phyloP scores from a whole-genome alignment of 2,888 invertebrate genomes.

The Sminthurinus aureus region DNA sequence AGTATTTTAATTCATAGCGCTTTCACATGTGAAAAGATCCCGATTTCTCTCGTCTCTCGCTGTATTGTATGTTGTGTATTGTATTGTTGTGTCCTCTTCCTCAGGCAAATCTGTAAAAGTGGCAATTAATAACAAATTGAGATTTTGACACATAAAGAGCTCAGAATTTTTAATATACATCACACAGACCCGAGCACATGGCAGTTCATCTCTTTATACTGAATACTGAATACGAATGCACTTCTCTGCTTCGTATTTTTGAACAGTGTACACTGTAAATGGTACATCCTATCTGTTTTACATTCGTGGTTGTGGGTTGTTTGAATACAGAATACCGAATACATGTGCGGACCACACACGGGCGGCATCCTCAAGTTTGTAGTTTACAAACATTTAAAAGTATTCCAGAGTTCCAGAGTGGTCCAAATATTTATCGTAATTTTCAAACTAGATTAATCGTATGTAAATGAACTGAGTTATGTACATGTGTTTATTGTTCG shows the following conservation, averaged over 20 bases:
- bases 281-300: too few species aligned
- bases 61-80: too few species aligned
- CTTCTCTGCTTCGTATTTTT: too few species aligned
- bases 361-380: background rate
- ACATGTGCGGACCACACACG: background rate
- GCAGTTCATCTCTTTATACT: too few species aligned
- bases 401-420: too few species aligned
- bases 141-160: background rate
- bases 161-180: background rate
- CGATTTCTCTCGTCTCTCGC: background rate
- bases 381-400: too few species aligned
- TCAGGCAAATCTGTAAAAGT: background rate
- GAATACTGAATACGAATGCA: too few species aligned
- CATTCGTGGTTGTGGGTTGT: too few species aligned
- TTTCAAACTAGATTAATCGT: conserved; percentile 39
- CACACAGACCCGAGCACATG: too few species aligned
- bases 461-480: conserved; percentile 35
- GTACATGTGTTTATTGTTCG: background rate
- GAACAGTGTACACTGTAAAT: too few species aligned
- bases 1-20: too few species aligned
- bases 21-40: background rate
- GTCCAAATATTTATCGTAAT: conserved; percentile 41
- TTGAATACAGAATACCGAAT: too few species aligned
- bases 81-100: background rate
- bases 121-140: background rate